Base-by-base conservation (phyloP, 2,888 invertebrate genomes). In the Scaptomyza parva region DNA sequence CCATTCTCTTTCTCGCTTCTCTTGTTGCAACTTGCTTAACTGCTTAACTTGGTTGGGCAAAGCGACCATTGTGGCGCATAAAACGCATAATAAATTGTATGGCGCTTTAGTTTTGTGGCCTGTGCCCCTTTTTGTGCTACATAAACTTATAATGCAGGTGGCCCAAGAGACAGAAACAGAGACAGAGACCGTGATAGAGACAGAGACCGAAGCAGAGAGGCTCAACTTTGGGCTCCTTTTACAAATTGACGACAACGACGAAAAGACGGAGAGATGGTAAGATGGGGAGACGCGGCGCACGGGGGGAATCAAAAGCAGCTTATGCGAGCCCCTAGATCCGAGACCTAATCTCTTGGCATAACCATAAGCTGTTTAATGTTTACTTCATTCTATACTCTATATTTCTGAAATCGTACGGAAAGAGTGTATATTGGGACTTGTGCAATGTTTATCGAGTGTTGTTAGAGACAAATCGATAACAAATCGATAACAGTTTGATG, bases 1-100 rank as follows among this genome's bases (percentile, higher is more conserved):
- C 30, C 5, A 22, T 5, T 39, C 28, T 26, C 26, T 12, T 4
- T 12, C 18, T 41, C 1, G 5, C 28, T 28, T 24, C 2, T 24
- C 7, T 24, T 24, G 24, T 6, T 30, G 14, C 18, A 26, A 14
- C 22, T n/a, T 20, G 18, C 30, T 33, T 40, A 9, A 9, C 47
- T 14, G 28, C 22, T 37, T 12, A n/a, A n/a, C n/a, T n/a, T 4
- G 30, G 3, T 3, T 35, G n/a, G 2, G 33, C 7, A 14, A 8
- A 35, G 14, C 14, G 35, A 12, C 51, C 18, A 37, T 45, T 70
- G 51, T 50, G 28, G 12, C 63, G 44, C 43, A 20, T 28, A 52
- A 57, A 44, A 43, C 67, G 59, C 51, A 71, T 65, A 61, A 67
- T 82, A 65, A 82, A 80, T 86, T 86, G 86, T 78, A 67, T 72